Conservation (phyloP, 2,797 vertebrate genomes). For the Emys orbicularis region DNA sequence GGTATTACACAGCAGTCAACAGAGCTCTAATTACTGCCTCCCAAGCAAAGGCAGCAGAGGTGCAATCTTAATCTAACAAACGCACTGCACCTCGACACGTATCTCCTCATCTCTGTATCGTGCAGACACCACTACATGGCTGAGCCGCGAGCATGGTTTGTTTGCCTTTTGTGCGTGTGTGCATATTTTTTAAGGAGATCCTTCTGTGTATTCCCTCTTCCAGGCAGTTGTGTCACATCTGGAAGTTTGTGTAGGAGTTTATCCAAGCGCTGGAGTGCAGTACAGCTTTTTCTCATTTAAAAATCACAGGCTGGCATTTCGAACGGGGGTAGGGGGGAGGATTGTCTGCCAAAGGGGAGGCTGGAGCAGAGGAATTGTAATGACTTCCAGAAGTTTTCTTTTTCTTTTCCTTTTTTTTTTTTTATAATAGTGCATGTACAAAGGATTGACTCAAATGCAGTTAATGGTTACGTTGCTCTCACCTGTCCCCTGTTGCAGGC, state of each 20-base stretch:
- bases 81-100: background rate
- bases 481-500: background rate
- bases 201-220: slow-evolving; percentile 81
- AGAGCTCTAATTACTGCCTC: background rate
- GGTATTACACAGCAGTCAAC: background rate
- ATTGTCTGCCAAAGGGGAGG: slow-evolving; percentile 78
- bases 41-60: background rate
- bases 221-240: slow-evolving; percentile 92
- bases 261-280: slow-evolving; percentile 91
- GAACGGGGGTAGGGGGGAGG: slow-evolving; percentile 69
- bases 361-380: slow-evolving; percentile 79
- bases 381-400: slow-evolving; percentile 83
- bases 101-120: background rate
- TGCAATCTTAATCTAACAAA: background rate
- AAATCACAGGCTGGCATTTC: slow-evolving; percentile 90
- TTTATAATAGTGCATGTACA: slow-evolving; percentile 34
- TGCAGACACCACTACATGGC: background rate
- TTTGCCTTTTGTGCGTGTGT: slow-evolving; percentile 31
- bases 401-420: slow-evolving; percentile 42
- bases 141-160: background rate
- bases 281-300: slow-evolving; percentile 98
- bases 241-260: slow-evolving; percentile 96
- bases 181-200: slow-evolving; percentile 70
- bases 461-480: slow-evolving; percentile 61
- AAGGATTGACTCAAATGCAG: slow-evolving; percentile 65